Conservation (phyloP, 2,888 invertebrate genomes). For the Periphyllus acericola region DNA sequence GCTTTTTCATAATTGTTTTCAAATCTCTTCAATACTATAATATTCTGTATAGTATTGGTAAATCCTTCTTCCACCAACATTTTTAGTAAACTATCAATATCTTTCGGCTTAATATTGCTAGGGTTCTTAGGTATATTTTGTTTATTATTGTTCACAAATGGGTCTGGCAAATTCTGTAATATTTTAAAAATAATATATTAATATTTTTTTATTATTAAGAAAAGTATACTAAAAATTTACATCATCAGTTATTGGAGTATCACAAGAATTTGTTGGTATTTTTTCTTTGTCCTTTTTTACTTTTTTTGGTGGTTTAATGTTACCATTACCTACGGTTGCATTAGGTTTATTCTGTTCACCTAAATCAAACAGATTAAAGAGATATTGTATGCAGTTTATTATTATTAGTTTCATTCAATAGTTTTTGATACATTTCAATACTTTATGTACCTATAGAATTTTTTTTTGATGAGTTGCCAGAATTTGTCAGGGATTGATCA, state of each 20-base stretch:
- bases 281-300: conserved; percentile 7
- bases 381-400: too few relatives aligned
- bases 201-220: neutral
- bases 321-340: neutral
- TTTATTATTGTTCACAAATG: neutral
- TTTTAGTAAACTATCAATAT: conserved; percentile 36
- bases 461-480: neutral
- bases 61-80: conserved; percentile 25
- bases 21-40: conserved; percentile 52
- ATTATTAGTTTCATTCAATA: too few relatives aligned
- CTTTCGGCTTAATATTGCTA: neutral
- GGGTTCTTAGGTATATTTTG: neutral
- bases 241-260: neutral
- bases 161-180: neutral
- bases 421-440: too few relatives aligned
- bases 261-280: neutral
- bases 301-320: neutral
- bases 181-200: neutral
- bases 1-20: conserved; percentile 44
- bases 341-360: neutral
- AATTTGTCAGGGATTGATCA: neutral
- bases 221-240: neutral
- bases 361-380: neutral
- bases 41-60: conserved; percentile 50
- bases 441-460: neutral